Evolutionary conservation across 2,113 vertebrate genomes (phyloP).

Genomic region (Hyla sarda): DNA sequence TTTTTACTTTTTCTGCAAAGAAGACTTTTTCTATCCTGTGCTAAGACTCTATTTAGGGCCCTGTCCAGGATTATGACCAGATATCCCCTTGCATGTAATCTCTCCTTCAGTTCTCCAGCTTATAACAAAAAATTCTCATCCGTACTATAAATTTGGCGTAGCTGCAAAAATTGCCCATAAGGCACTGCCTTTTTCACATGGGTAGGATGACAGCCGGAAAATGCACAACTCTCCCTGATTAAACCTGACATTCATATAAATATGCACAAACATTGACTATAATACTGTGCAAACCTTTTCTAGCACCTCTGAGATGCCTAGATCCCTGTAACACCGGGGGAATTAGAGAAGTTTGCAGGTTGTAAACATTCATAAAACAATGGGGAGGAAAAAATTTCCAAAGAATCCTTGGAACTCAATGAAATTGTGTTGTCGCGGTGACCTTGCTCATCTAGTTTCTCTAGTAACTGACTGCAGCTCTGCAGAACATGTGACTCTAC

Average conservation of each 20-base stretch:
- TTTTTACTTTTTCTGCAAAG: no score
- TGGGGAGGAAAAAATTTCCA: constrained; percentile 34
- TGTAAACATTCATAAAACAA: constrained; percentile 48
- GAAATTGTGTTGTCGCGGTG: constrained; percentile 18
- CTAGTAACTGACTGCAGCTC: constrained; percentile 30
- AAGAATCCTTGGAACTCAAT: constrained; percentile 48
- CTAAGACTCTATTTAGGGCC: no score
- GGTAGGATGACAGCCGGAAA: no score
- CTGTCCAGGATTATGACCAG: no score
- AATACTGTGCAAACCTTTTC: neutral
- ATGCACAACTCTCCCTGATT: neutral
- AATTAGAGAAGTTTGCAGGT: neutral
- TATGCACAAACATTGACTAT: neutral
- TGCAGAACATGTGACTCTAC: constrained; percentile 4
- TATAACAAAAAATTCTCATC: no score
- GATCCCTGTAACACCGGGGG: neutral
- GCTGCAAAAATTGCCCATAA: no score
- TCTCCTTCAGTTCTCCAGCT: no score
- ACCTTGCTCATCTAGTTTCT: constrained; percentile 48
- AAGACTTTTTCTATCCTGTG: no score
- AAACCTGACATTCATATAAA: neutral
- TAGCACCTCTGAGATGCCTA: neutral
- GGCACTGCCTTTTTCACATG: no score
- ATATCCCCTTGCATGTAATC: no score
- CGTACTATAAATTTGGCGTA: no score